Evolutionary conservation across 2,113 vertebrate genomes (phyloP).

Genomic region (Danio rerio): DNA sequence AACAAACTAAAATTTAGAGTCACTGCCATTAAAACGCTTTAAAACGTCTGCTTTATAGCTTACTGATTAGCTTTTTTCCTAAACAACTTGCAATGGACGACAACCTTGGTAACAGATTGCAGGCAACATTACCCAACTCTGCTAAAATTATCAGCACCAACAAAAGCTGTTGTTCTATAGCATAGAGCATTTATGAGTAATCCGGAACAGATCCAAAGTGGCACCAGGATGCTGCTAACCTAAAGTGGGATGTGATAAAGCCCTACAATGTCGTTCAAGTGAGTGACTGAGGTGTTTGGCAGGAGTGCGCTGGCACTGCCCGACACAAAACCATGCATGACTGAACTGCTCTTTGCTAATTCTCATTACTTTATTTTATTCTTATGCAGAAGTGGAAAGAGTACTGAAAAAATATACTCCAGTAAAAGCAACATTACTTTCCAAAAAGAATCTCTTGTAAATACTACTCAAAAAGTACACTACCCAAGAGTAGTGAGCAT

Average conservation of each 20-base stretch:
- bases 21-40: neutral
- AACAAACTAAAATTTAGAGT: no score
- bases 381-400: no score
- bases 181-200: neutral
- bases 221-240: slow-evolving; percentile 50
- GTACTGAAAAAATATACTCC: no score
- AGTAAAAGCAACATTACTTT: no score
- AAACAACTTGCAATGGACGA: neutral
- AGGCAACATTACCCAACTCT: neutral
- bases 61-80: neutral
- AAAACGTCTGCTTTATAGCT: neutral
- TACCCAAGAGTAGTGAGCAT: no score
- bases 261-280: slow-evolving; percentile 6
- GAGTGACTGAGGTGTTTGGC: slow-evolving; percentile 8
- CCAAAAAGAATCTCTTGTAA: no score
- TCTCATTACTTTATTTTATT: no score
- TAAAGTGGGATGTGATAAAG: slow-evolving; percentile 24
- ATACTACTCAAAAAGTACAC: no score
- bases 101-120: neutral
- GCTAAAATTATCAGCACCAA: neutral
- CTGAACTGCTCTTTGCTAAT: slow-evolving; percentile 12
- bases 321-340: slow-evolving; percentile 25
- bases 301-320: slow-evolving; percentile 1
- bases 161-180: slow-evolving; percentile 9
- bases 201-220: slow-evolving; percentile 55